Evolutionary conservation across 2,888 invertebrate genomes (phyloP).

Genomic region (Eledone cirrhosa): DNA sequence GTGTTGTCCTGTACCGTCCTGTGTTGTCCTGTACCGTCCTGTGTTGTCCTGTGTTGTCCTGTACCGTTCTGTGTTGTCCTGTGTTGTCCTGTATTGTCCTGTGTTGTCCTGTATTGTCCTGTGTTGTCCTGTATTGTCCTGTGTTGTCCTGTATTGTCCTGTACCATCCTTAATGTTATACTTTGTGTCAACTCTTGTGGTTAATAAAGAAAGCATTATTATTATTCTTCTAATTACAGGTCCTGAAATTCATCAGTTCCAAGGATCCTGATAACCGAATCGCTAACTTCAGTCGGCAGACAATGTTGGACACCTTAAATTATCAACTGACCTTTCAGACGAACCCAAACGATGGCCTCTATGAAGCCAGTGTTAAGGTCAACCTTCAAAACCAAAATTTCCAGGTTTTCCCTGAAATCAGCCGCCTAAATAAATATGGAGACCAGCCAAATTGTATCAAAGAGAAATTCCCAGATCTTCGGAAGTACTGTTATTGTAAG

Average conservation of each 20-base stretch:
- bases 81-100: too few species aligned
- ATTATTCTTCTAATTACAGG: slow-evolving; percentile 35
- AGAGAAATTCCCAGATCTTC: slow-evolving; percentile 48
- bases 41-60: too few species aligned
- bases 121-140: too few species aligned
- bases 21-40: too few species aligned
- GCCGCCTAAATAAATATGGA: slow-evolving; percentile 55
- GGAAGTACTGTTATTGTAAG: slow-evolving; percentile 55
- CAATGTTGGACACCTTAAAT: slow-evolving; percentile 46
- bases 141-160: too few species aligned
- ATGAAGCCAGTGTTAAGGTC: slow-evolving; percentile 54
- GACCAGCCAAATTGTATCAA: slow-evolving; percentile 53
- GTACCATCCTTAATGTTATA: too few species aligned
- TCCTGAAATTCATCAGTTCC: slow-evolving; percentile 47
- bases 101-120: too few species aligned
- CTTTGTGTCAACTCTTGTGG: too few species aligned
- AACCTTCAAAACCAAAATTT: slow-evolving; percentile 37
- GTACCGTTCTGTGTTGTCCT: too few species aligned
- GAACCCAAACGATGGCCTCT: slow-evolving; percentile 49
- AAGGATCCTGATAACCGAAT: slow-evolving; percentile 47
- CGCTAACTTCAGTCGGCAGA: slow-evolving; percentile 46
- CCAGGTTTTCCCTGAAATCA: slow-evolving; percentile 43
- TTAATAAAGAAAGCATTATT: too few species aligned
- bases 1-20: too few species aligned
- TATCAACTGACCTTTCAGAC: slow-evolving; percentile 54